Evolutionary conservation across 2,888 invertebrate genomes (phyloP).

Genomic region (Platycheirus albimanus): DNA sequence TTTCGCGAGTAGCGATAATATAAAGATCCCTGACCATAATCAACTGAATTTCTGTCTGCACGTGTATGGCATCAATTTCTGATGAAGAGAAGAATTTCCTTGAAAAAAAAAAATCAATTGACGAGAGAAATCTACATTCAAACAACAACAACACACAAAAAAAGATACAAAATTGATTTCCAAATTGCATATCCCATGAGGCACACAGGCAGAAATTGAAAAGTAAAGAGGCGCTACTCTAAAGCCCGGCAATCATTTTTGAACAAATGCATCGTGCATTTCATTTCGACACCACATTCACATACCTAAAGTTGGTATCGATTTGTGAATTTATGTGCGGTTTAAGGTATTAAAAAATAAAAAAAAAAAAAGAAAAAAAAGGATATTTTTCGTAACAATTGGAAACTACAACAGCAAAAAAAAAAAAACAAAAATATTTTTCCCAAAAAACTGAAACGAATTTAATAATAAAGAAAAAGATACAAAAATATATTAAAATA

Average conservation of each 20-base stretch:
- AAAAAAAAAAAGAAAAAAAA: constrained; percentile 17
- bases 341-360: constrained; percentile 11
- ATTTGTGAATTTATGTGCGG: constrained; percentile 51
- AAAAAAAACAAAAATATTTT: constrained; percentile 30
- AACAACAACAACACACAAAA: constrained; percentile 5
- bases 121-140: constrained; percentile 31
- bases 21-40: constrained; percentile 26
- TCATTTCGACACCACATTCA: constrained; percentile 68
- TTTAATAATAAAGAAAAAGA: constrained; percentile 58
- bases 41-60: constrained; percentile 32
- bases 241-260: constrained; percentile 41
- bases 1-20: not conserved
- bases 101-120: constrained; percentile 51
- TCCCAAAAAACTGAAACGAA: constrained; percentile 48
- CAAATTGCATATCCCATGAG: constrained; percentile 53
- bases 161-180: constrained; percentile 49
- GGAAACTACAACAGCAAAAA: too few species aligned
- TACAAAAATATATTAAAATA: constrained; percentile 51
- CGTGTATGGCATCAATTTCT: constrained; percentile 57
- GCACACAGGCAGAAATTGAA: constrained; percentile 4
- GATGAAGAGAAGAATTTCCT: constrained; percentile 31
- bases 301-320: constrained; percentile 52
- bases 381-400: constrained; percentile 59
- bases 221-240: not conserved
- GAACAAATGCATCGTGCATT: constrained; percentile 63